Evolutionary conservation across 2,888 invertebrate species (phyloP).

Genomic region (Erpobdella octoculata): DNA sequence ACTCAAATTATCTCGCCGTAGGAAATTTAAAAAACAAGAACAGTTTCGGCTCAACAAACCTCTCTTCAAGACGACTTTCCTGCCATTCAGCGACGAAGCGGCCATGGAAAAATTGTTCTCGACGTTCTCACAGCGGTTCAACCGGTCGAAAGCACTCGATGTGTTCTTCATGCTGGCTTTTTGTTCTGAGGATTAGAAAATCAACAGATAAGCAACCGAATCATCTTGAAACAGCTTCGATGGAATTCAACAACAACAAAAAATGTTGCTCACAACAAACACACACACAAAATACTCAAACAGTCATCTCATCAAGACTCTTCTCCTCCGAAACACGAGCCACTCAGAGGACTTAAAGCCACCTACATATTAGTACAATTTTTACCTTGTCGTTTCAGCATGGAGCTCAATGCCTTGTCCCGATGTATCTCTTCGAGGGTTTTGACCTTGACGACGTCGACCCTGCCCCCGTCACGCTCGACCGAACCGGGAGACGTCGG

Average conservation of each 20-base stretch:
- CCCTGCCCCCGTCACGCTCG: too few relatives aligned
- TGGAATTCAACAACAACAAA: too few relatives aligned
- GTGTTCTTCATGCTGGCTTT: too few relatives aligned
- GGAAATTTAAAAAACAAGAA: not conserved
- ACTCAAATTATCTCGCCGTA: not conserved
- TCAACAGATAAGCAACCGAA: not conserved
- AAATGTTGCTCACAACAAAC: not conserved
- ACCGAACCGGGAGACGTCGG: too few relatives aligned
- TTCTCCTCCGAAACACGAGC: not conserved
- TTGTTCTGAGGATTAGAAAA: too few relatives aligned
- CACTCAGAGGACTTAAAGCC: too few relatives aligned
- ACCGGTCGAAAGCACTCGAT: too few relatives aligned
- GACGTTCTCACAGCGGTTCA: too few relatives aligned
- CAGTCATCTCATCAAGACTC: not conserved
- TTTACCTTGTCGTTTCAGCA: not conserved
- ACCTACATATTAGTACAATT: too few relatives aligned
- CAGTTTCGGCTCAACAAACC: too few relatives aligned
- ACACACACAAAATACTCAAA: not conserved
- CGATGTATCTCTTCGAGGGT: constrained; percentile 11
- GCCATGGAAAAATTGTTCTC: too few relatives aligned
- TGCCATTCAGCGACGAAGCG: not conserved
- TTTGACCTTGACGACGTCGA: not conserved
- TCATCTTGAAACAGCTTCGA: too few relatives aligned
- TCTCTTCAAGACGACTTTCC: not conserved
- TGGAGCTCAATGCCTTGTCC: not conserved